Evolutionary conservation across 2,888 invertebrate genomes (phyloP).

Genomic region (Nymphalis c-album): DNA sequence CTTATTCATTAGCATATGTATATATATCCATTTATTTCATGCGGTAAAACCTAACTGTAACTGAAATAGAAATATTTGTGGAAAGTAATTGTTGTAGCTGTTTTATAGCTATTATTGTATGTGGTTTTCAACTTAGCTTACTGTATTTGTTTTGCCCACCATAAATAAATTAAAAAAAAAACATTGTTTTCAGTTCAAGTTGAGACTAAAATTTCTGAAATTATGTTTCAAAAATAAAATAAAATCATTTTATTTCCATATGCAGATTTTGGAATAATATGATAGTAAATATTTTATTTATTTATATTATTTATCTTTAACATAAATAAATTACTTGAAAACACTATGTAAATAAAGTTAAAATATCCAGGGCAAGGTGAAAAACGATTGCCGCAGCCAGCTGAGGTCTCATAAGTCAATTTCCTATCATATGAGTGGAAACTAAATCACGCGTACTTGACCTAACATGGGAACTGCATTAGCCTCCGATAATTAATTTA

Average conservation of each 20-base stretch:
- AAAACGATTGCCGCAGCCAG: constrained; percentile 9
- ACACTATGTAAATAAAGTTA: neutral
- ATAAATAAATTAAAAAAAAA: too few relatives aligned
- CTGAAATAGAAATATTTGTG: neutral
- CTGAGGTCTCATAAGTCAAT: constrained; percentile 26
- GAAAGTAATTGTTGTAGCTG: neutral
- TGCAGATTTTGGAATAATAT: too few relatives aligned
- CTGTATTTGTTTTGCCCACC: too few relatives aligned
- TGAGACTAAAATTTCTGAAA: too few relatives aligned
- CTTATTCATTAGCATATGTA: neutral
- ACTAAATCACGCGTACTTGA: constrained; percentile 42
- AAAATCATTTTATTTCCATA: too few relatives aligned
- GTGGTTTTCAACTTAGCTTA: too few relatives aligned
- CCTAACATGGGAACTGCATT: constrained; percentile 49
- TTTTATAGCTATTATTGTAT: too few relatives aligned
- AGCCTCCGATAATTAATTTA: constrained; percentile 54
- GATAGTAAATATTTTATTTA: too few relatives aligned
- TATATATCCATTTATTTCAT: neutral
- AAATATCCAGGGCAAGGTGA: neutral
- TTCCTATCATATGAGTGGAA: constrained; percentile 25
- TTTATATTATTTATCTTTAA: too few relatives aligned
- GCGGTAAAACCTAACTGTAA: neutral
- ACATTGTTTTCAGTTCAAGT: too few relatives aligned
- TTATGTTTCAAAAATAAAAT: too few relatives aligned
- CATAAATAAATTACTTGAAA: too few relatives aligned